phyloP scores from a whole-genome alignment of 2,888 invertebrate species.

The Diarsia dahlii region DNA sequence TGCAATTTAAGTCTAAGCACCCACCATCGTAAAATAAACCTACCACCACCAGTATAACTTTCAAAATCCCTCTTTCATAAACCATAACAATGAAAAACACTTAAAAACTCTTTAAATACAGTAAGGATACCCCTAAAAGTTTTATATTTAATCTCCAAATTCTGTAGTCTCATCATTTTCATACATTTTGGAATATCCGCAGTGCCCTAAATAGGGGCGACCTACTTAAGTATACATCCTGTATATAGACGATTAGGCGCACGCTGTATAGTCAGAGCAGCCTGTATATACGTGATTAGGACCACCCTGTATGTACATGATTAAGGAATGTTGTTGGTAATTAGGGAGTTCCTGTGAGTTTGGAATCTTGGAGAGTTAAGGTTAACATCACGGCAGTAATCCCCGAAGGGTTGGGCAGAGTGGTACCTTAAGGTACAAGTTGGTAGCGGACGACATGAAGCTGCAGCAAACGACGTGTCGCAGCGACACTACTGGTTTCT shows the following conservation, averaged over 20 bases:
- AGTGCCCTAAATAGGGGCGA: slow-evolving; percentile 39
- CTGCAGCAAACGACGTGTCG: too few relatives aligned
- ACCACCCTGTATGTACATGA: not conserved
- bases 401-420: too few relatives aligned
- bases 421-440: too few relatives aligned
- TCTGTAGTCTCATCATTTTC: slow-evolving; percentile 17
- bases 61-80: not conserved
- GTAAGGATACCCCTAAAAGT: not conserved
- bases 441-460: too few relatives aligned
- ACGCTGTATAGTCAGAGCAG: slow-evolving; percentile 6
- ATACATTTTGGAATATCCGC: slow-evolving; percentile 40
- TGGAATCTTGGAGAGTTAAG: not conserved
- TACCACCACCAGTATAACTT: not conserved
- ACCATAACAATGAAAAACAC: slow-evolving; percentile 2
- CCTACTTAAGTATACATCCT: slow-evolving; percentile 27
- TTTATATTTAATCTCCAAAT: slow-evolving; percentile 10
- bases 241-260: slow-evolving; percentile 27
- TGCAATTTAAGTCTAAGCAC: not conserved
- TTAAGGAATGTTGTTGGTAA: slow-evolving; percentile 12
- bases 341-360: slow-evolving; percentile 10
- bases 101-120: not conserved
- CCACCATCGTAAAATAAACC: not conserved
- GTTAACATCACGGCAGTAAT: too few relatives aligned
- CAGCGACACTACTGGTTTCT: too few relatives aligned
- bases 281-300: slow-evolving; percentile 24